A percentile compares a stretch with the other conserved stretches of the same genome.
Conservation (phyloP, 1,140 invertebrate genomes). For the Scaptomyza hsui region DNA sequence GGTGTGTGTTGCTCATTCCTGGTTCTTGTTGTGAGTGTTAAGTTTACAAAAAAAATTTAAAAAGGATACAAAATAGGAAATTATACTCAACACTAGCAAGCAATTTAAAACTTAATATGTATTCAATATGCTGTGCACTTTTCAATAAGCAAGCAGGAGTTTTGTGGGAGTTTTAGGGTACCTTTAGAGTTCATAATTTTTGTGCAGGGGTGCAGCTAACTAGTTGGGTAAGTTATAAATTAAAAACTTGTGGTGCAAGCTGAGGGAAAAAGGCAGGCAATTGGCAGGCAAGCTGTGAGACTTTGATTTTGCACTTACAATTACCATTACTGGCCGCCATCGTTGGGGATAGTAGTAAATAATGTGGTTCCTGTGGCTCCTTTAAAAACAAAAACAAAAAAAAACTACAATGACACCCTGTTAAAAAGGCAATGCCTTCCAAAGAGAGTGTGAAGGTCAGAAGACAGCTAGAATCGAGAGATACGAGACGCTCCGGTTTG, state of each 20-base stretch:
- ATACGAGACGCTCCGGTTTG: slow-evolving; percentile 26
- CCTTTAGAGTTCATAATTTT: background rate
- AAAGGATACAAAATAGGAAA: too few species aligned
- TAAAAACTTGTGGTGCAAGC: slow-evolving; percentile 15
- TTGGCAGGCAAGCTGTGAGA: slow-evolving; percentile 6
- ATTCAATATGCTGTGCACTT: too few species aligned
- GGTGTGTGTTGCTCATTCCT: too few species aligned
- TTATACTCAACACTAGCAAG: too few species aligned
- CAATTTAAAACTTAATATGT: too few species aligned
- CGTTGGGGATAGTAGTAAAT: slow-evolving; percentile 50
- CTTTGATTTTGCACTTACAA: slow-evolving; percentile 63
- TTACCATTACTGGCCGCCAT: slow-evolving; percentile 73
- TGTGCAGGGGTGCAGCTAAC: background rate
- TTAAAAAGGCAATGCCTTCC: slow-evolving; percentile 14
- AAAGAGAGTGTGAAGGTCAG: slow-evolving; percentile 61
- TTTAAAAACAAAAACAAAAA: slow-evolving; percentile 18
- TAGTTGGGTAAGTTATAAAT: slow-evolving; percentile 15
- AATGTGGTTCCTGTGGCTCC: slow-evolving; percentile 73
- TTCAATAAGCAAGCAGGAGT: background rate
- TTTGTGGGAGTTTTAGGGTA: background rate
- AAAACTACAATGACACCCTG: slow-evolving; percentile 32
- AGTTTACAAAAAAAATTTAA: too few species aligned
- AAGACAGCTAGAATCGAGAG: background rate
- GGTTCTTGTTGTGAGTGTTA: too few species aligned
- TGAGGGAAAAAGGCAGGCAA: slow-evolving; percentile 4